phyloP scores from a whole-genome alignment of 2,113 vertebrate genomes.

The Serinus canaria region DNA sequence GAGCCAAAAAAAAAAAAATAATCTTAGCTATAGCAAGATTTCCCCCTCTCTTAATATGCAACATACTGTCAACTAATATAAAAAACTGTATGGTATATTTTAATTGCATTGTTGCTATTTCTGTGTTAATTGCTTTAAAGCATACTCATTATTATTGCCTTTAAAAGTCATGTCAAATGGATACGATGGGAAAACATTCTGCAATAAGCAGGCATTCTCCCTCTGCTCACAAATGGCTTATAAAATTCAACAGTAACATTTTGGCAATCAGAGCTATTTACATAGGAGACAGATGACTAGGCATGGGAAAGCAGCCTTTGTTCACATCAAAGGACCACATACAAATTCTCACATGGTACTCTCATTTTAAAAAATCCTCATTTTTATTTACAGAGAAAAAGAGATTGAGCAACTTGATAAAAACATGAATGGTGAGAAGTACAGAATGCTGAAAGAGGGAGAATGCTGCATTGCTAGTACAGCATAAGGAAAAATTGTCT shows the following conservation, averaged over 20 bases:
- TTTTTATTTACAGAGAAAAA: conserved; percentile 41
- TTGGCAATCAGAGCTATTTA: conserved; percentile 59
- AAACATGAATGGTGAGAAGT: neutral
- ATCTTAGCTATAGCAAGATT: neutral
- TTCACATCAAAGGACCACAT: conserved; percentile 51
- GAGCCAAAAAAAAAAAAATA: neutral
- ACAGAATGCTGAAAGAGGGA: neutral
- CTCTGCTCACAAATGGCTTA: conserved; percentile 48
- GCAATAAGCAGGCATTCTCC: neutral
- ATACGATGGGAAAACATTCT: conserved; percentile 14
- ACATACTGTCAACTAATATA: neutral
- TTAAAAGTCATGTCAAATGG: neutral
- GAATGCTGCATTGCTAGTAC: neutral
- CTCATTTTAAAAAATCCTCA: neutral
- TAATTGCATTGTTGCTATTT: neutral
- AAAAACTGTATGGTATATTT: neutral
- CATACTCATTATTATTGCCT: neutral
- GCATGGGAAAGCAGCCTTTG: conserved; percentile 64
- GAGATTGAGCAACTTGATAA: neutral
- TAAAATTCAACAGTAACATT: conserved; percentile 50
- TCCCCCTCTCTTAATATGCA: neutral
- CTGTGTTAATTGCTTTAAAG: neutral
- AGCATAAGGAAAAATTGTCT: neutral
- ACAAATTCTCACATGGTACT: conserved; percentile 45
- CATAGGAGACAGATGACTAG: conserved; percentile 57